phyloP scores from a whole-genome alignment of 35 echinoderm and acorn worm species.

The Heliocidaris erythrogramma region DNA sequence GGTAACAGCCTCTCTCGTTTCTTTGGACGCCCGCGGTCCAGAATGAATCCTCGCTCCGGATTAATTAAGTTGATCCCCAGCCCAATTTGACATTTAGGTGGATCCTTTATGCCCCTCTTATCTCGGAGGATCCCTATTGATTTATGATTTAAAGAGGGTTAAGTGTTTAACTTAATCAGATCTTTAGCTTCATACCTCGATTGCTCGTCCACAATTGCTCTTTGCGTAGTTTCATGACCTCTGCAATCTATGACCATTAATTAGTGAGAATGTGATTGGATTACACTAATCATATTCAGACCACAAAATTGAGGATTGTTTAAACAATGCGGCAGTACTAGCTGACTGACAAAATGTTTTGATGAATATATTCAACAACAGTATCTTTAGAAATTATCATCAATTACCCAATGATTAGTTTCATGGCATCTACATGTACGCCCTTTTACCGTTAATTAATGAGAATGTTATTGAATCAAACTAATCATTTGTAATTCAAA shows the following conservation, averaged over 20 bases:
- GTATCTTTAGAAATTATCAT: too few relatives aligned
- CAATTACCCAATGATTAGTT: too few relatives aligned
- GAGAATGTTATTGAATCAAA: too few relatives aligned
- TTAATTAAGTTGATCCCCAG: constrained; percentile 15
- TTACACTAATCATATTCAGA: background rate
- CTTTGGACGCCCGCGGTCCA: background rate
- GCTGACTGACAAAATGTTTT: too few relatives aligned
- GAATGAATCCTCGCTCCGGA: constrained; percentile 8
- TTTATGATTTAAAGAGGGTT: background rate
- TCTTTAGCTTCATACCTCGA: background rate
- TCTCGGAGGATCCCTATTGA: background rate
- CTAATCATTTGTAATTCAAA: too few relatives aligned
- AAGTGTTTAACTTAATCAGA: constrained; percentile 3
- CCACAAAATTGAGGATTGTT: background rate
- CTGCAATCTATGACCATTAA: background rate
- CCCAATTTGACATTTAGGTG: background rate
- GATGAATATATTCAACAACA: too few relatives aligned
- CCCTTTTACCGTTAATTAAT: too few relatives aligned
- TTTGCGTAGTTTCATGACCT: background rate
- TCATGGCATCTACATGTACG: too few relatives aligned
- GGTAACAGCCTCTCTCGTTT: constrained; percentile 29
- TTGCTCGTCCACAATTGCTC: background rate
- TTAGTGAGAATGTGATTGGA: background rate
- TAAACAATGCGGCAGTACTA: too few relatives aligned
- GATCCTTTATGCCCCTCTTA: background rate